A percentile compares a stretch with the other conserved stretches of the same genome.
These are phyloP conservation scores for Cataglyphis altisquamis DNA, from an alignment of 2,888 invertebrate genomes.

Conservation along the genomic window DNA sequence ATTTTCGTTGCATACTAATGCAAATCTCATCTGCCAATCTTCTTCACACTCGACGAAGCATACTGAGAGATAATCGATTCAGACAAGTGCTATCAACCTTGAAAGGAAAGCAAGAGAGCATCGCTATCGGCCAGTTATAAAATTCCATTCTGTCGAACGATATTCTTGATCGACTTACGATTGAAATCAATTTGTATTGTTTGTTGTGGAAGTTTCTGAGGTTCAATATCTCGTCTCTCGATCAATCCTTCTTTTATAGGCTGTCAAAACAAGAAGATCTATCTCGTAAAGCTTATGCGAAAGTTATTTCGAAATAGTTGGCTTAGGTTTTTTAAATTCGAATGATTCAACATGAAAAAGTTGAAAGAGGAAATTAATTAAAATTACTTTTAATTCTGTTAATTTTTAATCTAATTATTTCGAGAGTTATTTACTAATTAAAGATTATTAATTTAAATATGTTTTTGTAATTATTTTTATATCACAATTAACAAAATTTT, in stretches of 20 bases:
- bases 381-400: background rate
- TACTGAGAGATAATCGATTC: constrained; percentile 50
- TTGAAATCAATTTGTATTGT: constrained; percentile 19
- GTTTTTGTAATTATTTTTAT: background rate
- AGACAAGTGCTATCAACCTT: constrained; percentile 47
- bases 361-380: background rate
- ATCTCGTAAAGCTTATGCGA: background rate
- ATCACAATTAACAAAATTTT: background rate
- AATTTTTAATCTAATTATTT: constrained; percentile 11
- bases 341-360: background rate
- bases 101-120: constrained; percentile 46
- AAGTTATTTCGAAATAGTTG: background rate
- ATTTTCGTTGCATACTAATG: constrained; percentile 49
- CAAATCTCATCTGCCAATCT: constrained; percentile 51
- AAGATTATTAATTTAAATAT: background rate
- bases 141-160: constrained; percentile 25
- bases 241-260: constrained; percentile 4
- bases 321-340: background rate
- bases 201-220: constrained; percentile 1
- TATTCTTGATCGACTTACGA: constrained; percentile 22
- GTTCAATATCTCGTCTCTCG: constrained; percentile 4
- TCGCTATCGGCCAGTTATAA: constrained; percentile 23
- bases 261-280: background rate
- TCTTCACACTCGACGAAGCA: constrained; percentile 53
- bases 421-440: background rate